These are phyloP conservation scores for Drosophila imparisetae DNA, from an alignment of 2,888 invertebrate genomes.

Conservation along the genomic window DNA sequence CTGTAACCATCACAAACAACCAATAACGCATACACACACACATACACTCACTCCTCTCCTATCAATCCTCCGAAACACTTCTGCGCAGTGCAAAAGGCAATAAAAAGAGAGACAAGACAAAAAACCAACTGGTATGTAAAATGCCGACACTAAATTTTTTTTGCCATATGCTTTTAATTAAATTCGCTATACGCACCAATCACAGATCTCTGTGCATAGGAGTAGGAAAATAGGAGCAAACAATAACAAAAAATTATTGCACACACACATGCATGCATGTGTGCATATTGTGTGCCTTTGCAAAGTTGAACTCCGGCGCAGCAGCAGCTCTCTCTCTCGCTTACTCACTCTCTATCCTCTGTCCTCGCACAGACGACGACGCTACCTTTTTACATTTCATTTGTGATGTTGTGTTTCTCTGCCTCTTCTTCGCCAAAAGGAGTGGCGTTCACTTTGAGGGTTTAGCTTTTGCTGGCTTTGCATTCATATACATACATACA, in stretches of 20 bases:
- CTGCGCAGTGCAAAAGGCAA: conserved; percentile 30
- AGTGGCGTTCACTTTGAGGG: conserved; percentile 60
- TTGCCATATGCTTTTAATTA: conserved; percentile 15
- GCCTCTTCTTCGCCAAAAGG: conserved; percentile 64
- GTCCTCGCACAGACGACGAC: conserved; percentile 42
- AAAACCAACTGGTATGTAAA: conserved; percentile 8
- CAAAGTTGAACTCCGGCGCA: conserved; percentile 71
- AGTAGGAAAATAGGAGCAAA: not conserved
- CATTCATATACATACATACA: conserved; percentile 22
- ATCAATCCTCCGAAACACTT: conserved; percentile 1
- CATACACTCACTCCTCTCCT: not conserved
- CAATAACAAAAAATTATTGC: conserved; percentile 30
- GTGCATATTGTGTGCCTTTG: conserved; percentile 33
- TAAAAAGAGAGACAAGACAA: conserved; percentile 3
- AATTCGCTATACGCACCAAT: conserved; percentile 36
- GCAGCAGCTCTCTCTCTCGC: conserved; percentile 50
- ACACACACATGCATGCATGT: conserved; percentile 6
- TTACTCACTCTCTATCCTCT: conserved; percentile 39
- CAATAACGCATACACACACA: not conserved
- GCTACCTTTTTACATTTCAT: conserved; percentile 56
- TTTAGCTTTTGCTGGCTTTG: conserved; percentile 37
- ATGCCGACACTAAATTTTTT: conserved; percentile 12
- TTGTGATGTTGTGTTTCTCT: conserved; percentile 17
- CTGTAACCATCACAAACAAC: no score
- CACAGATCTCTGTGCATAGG: conserved; percentile 6